Conservation (phyloP, 2,797 vertebrate genomes). For the Pseudochaenichthys georgianus region DNA sequence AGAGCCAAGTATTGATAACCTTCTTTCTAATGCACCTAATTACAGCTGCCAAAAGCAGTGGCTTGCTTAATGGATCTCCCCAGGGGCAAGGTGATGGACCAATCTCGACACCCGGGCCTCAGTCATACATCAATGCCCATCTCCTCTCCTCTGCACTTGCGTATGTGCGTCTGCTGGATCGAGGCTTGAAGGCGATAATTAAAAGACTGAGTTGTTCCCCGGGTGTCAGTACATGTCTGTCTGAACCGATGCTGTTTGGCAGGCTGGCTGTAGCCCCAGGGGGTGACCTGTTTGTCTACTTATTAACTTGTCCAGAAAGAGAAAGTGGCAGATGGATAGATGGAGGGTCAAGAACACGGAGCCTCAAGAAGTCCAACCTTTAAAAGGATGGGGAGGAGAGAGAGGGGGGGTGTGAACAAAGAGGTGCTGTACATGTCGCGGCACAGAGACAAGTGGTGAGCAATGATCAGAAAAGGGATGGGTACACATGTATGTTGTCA, state of each 20-base stretch:
- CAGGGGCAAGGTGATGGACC: slow-evolving; percentile 45
- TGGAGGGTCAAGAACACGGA: slow-evolving; percentile 16
- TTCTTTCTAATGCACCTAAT: slow-evolving; percentile 50
- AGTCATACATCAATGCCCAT: slow-evolving; percentile 30
- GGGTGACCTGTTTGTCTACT: slow-evolving; percentile 28
- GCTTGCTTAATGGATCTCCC: slow-evolving; percentile 54
- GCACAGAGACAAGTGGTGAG: neutral
- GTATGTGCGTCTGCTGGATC: neutral
- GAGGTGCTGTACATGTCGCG: slow-evolving; percentile 46
- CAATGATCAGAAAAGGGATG: neutral
- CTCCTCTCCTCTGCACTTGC: slow-evolving; percentile 15
- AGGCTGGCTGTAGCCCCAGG: neutral
- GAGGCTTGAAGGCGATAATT: slow-evolving; percentile 24
- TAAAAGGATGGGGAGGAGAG: slow-evolving; percentile 35
- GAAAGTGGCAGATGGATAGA: slow-evolving; percentile 22
- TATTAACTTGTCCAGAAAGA: slow-evolving; percentile 34
- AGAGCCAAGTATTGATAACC: slow-evolving; percentile 34
- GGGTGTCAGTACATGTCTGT: slow-evolving; percentile 12
- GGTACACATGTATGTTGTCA: neutral
- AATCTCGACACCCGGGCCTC: slow-evolving; percentile 30
- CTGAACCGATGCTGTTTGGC: slow-evolving; percentile 9
- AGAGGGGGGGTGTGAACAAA: slow-evolving; percentile 23
- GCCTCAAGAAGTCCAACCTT: slow-evolving; percentile 6
- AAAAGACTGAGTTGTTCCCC: slow-evolving; percentile 13
- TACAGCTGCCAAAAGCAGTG: slow-evolving; percentile 42